Evolutionary conservation across 2,888 invertebrate genomes (phyloP), one percentile per base, ranked within the genome.

Genomic region (Drosophila nr. medialis): DNA sequence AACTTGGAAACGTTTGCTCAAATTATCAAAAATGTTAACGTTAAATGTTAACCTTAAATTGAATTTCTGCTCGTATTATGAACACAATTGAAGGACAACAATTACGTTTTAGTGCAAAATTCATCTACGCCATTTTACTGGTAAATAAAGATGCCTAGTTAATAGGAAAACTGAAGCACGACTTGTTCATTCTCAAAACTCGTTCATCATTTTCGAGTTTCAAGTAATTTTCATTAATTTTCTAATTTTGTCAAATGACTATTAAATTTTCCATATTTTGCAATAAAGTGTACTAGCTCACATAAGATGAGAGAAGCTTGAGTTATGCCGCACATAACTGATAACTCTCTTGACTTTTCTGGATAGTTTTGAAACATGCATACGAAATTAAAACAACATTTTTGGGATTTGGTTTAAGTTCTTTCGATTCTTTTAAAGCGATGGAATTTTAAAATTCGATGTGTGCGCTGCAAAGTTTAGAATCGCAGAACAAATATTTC

Each of bases 401-500:
- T 32, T 32, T 32, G 1, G 10, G 32, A 36, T 36, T 36, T 36
- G 15, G 2, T 64, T 42, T 15, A 40, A 32, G 32, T 51, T 38
- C n/a, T 40, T 55, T 49, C 34, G 4, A 24, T 13, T 34, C 21
- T 2, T 42, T n/a, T 24, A n/a, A 34, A 21, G 55, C 67, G 30
- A 21, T 50, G 24, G 10, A 67, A 55, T 66, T 50, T n/a, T n/a
- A 21, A 18, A 58, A 34, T 65, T 38, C 2, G 50, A n/a, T 38
- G 4, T 32, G 49, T 36, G 32, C 60, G 48, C 29, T 51, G 32
- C n/a, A 55, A 29, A 51, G 55, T 62, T 73, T 55, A 60, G 65
- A 75, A 64, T 79, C 53, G 54, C 56, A 27, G 24, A 15, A 24
- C 56, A 62, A 79, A 75, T 77, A 86, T 77, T 83, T 83, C 64